Evolutionary conservation across 2,888 invertebrate species (phyloP).

Genomic region (Hemithea aestivaria): DNA sequence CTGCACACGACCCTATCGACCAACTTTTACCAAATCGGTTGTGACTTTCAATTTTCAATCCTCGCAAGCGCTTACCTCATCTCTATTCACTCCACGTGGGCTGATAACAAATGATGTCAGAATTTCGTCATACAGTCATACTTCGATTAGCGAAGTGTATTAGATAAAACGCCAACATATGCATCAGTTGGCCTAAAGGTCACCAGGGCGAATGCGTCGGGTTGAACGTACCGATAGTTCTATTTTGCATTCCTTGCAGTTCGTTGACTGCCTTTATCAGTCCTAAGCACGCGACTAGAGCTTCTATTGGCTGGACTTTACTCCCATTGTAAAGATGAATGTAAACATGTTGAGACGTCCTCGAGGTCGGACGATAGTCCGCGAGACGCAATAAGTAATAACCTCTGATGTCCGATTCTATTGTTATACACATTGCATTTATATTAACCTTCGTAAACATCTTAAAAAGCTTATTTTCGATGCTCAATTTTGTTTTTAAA

Average conservation of each 20-base stretch:
- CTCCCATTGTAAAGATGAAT: no score
- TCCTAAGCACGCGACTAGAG: conserved; percentile 1
- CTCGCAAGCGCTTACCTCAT: not conserved
- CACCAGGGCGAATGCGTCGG: conserved; percentile 45
- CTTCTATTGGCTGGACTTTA: conserved; percentile 1
- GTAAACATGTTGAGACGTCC: no score
- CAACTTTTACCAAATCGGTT: conserved; percentile 1
- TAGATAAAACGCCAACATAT: conserved; percentile 28
- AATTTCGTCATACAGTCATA: not conserved
- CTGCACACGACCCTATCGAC: not conserved
- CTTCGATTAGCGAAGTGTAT: conserved; percentile 21
- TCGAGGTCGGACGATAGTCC: no score
- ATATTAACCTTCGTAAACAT: no score
- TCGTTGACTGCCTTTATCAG: conserved; percentile 37
- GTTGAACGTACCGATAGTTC: conserved; percentile 51
- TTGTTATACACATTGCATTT: no score
- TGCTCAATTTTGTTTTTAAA: no score
- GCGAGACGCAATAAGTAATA: no score
- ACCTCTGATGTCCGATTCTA: no score
- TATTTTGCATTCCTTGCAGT: conserved; percentile 44
- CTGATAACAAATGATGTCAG: conserved; percentile 1
- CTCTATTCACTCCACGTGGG: not conserved
- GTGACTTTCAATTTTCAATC: conserved; percentile 3
- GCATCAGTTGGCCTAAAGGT: conserved; percentile 42
- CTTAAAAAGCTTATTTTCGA: no score